phyloP scores from a whole-genome alignment of 2,888 invertebrate genomes.

The Hydroisotoma schaefferi region DNA sequence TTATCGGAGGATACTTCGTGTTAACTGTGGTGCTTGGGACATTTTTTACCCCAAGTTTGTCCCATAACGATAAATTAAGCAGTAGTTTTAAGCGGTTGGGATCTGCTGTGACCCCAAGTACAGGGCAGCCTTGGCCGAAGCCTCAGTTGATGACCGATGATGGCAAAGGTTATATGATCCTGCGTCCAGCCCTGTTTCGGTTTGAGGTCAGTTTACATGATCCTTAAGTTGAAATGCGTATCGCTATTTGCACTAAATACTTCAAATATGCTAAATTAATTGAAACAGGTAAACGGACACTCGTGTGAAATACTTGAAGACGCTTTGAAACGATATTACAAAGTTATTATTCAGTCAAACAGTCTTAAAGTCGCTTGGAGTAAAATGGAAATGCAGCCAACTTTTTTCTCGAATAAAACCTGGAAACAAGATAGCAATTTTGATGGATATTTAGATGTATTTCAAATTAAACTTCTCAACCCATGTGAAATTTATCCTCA shows the following conservation, averaged over 20 bases:
- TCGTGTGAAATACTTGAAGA: constrained; percentile 60
- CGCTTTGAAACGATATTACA: constrained; percentile 58
- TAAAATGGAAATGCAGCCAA: background rate
- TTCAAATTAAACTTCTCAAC: constrained; percentile 60
- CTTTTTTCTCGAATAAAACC: constrained; percentile 14
- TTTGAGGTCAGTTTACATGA: constrained; percentile 48
- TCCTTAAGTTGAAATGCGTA: background rate
- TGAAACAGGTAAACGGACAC: constrained; percentile 45
- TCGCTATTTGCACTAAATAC: background rate
- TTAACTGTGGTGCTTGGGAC: no score
- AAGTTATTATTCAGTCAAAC: constrained; percentile 52
- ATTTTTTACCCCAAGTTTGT: no score
- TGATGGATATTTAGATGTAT: constrained; percentile 54
- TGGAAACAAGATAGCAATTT: constrained; percentile 49
- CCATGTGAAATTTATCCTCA: constrained; percentile 66
- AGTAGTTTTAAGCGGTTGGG: no score
- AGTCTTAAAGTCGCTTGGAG: constrained; percentile 5
- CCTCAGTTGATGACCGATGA: constrained; percentile 56
- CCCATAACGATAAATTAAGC: no score
- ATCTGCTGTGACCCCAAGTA: constrained; percentile 51
- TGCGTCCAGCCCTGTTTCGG: constrained; percentile 55
- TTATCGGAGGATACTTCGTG: no score
- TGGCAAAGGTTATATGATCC: constrained; percentile 53
- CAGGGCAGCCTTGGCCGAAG: constrained; percentile 67
- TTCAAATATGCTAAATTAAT: background rate